phyloP scores from a whole-genome alignment of 2,113 vertebrate species.

The Pagrus major region DNA sequence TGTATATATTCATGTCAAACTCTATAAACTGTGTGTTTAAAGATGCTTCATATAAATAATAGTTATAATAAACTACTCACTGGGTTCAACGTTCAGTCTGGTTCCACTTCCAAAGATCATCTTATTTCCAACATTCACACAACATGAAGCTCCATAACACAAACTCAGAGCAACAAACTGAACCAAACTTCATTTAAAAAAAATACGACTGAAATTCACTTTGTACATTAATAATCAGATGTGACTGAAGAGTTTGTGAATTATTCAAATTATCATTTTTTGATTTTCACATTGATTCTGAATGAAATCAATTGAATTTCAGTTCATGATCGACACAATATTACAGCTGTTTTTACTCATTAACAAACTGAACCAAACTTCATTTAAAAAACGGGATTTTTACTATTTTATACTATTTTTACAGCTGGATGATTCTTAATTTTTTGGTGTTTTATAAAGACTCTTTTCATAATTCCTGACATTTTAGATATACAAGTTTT shows the following conservation, averaged over 20 bases:
- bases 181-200: background rate
- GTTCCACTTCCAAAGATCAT: conserved; percentile 34
- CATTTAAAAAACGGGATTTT: background rate
- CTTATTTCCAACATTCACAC: conserved; percentile 32
- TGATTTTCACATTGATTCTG: no score
- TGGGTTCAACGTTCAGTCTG: conserved; percentile 20
- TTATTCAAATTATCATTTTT: no score
- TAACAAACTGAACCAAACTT: background rate
- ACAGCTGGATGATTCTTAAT: no score
- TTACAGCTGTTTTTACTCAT: background rate
- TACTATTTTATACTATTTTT: background rate
- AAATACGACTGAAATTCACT: no score
- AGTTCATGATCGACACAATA: background rate
- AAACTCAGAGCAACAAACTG: background rate
- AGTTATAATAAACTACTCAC: conserved; percentile 23
- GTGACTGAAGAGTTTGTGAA: no score
- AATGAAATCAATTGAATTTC: no score
- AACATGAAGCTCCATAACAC: background rate
- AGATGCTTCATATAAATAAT: background rate
- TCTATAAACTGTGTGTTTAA: background rate
- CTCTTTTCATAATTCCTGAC: no score
- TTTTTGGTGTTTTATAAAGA: no score
- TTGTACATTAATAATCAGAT: no score
- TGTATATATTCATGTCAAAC: no score
- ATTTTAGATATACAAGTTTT: no score